A percentile compares a stretch with the other conserved stretches of the same genome.
Conservation (phyloP, 2,797 vertebrate species). For the Phyllotis vaccarum region DNA sequence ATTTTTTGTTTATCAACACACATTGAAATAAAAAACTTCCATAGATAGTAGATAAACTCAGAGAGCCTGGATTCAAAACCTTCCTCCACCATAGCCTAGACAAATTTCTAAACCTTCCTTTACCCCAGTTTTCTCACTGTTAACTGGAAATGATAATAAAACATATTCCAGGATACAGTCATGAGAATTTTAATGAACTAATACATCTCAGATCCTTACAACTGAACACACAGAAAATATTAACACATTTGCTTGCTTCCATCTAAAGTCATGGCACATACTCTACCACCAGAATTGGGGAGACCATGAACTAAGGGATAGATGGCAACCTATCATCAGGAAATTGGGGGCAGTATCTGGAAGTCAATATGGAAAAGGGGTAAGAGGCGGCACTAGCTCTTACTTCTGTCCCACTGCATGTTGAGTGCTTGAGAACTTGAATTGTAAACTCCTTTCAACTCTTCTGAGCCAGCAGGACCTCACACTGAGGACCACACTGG, state of each 20-base stretch:
- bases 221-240: not conserved
- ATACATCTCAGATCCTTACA: not conserved
- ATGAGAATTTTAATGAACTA: not conserved
- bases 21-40: conserved; percentile 13
- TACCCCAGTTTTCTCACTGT: not conserved
- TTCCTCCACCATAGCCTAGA: not conserved
- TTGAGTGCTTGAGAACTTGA: not conserved
- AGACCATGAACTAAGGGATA: not conserved
- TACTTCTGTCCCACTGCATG: not conserved
- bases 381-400: too few species aligned
- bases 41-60: not conserved
- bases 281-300: not conserved
- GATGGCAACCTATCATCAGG: not conserved
- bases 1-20: conserved; percentile 5
- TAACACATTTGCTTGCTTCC: not conserved
- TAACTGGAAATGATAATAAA: not conserved
- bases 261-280: not conserved
- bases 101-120: not conserved
- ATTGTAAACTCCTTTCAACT: not conserved
- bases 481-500: not conserved
- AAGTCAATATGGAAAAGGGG: not conserved
- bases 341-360: not conserved
- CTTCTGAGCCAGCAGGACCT: not conserved
- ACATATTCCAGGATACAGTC: not conserved
- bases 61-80: not conserved